Percentiles rank a stretch among this genome's conserved stretches.
Conservation (phyloP, 2,888 invertebrate genomes). For the Hypsopygia costalis region DNA sequence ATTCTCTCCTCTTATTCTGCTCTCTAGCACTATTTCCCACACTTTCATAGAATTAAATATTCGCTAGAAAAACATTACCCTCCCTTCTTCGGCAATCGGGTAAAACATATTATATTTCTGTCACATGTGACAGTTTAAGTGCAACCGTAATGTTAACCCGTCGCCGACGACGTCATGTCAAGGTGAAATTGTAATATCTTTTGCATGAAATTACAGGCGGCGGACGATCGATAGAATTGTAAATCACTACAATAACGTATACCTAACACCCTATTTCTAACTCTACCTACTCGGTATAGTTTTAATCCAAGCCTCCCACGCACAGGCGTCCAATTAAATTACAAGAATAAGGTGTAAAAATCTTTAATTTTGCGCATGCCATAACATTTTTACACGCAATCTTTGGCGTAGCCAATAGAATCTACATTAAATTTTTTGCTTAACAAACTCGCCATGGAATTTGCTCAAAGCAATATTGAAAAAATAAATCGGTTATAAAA, state of each 20-base stretch:
- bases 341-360: slow-evolving; percentile 45
- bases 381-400: slow-evolving; percentile 46
- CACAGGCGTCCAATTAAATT: slow-evolving; percentile 36
- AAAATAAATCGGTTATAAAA: no score
- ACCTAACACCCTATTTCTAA: slow-evolving; percentile 18
- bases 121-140: no score
- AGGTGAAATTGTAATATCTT: slow-evolving; percentile 63
- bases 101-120: no score
- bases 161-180: slow-evolving; percentile 50
- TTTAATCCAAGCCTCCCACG: slow-evolving; percentile 27
- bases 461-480: no score
- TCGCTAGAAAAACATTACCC: no score
- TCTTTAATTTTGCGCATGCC: slow-evolving; percentile 63
- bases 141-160: slow-evolving; percentile 33
- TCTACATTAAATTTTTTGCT: slow-evolving; percentile 12
- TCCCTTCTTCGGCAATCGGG: no score
- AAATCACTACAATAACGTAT: slow-evolving; percentile 57
- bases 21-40: no score
- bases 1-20: no score
- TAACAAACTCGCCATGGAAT: no score
- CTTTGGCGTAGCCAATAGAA: slow-evolving; percentile 21
- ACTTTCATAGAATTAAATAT: no score
- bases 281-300: slow-evolving; percentile 19
- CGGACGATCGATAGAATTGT: slow-evolving; percentile 65
- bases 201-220: slow-evolving; percentile 53